Percentiles rank a stretch among this genome's conserved stretches.
Conservation (phyloP, 30 jellyfish, hydroid and myxozoan genomes). For the Cassiopea xamachana region DNA sequence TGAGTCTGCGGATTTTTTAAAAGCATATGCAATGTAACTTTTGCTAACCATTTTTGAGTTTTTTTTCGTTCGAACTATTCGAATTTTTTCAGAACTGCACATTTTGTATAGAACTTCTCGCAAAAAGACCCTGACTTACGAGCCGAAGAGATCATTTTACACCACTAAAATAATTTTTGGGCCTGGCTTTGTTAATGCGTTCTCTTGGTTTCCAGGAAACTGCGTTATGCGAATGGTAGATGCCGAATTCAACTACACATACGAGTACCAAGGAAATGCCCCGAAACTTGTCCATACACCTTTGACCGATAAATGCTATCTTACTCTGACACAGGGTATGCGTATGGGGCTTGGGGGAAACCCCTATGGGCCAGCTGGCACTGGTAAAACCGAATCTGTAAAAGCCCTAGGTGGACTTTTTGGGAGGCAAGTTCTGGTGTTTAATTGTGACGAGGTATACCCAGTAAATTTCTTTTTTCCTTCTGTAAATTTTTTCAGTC, state of each 20-base stretch:
- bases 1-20: no score
- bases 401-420: constrained; percentile 98
- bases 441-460: constrained; percentile 97
- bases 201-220: constrained; percentile 52
- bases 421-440: constrained; percentile 98
- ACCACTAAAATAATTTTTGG: background rate
- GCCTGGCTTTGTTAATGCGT: background rate
- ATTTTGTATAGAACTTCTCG: no score
- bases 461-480: background rate
- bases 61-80: no score
- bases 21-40: no score
- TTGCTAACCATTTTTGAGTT: no score
- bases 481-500: no score
- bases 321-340: constrained; percentile 99
- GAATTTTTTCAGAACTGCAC: no score
- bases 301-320: constrained; percentile 95
- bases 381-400: constrained; percentile 98
- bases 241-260: constrained; percentile 96
- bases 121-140: no score
- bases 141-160: no score
- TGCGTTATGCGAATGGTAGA: constrained; percentile 98
- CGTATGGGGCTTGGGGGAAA: constrained; percentile 99
- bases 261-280: constrained; percentile 99
- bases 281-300: constrained; percentile 99
- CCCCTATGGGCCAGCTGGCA: constrained; percentile 99